Conservation (phyloP, 2,113 vertebrate genomes). For the Cebus imitator region DNA sequence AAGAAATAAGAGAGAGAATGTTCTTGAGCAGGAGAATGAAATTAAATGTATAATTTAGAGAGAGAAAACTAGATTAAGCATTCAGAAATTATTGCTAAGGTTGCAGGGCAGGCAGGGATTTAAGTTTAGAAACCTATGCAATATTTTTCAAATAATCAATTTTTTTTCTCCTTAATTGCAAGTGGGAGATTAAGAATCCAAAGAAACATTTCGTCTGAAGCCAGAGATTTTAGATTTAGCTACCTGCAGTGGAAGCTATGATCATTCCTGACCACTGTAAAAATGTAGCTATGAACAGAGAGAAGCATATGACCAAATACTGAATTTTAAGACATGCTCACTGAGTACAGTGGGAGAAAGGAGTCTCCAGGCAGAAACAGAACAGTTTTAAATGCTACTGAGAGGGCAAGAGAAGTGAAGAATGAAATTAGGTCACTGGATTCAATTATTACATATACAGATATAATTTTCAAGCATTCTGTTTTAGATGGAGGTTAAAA, state of each 20-base stretch:
- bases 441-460: not conserved
- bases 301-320: not conserved
- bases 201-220: not conserved
- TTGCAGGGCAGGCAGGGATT: not conserved
- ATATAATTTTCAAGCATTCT: not conserved
- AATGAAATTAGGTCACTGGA: not conserved
- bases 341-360: not conserved
- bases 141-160: not conserved
- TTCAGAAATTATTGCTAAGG: not conserved
- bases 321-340: not conserved
- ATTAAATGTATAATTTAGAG: not conserved
- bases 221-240: not conserved
- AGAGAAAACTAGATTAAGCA: not conserved
- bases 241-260: not conserved
- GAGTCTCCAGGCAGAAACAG: not conserved
- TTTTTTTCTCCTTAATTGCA: not conserved
- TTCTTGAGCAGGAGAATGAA: not conserved
- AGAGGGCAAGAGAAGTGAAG: not conserved
- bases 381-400: not conserved
- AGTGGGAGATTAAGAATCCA: not conserved
- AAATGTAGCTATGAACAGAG: not conserved
- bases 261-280: not conserved
- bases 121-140: not conserved
- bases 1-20: not conserved
- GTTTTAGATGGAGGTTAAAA: not conserved